These are phyloP conservation scores for Phalera bucephala DNA, from an alignment of 2,888 invertebrate genomes.

Conservation along the genomic window DNA sequence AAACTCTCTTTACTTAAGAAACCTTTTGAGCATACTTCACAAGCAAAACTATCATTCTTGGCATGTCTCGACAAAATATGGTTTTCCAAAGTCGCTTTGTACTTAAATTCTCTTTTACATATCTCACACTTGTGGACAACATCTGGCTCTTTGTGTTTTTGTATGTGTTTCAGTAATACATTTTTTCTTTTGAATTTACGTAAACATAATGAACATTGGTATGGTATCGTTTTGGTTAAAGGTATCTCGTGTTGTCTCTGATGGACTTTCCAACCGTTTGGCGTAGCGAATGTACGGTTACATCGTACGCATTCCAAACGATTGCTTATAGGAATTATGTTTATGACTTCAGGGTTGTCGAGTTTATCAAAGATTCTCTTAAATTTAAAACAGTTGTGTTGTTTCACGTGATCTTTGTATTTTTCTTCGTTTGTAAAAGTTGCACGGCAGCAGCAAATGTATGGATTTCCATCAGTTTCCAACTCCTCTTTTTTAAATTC, in stretches of 20 bases:
- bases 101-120: constrained; percentile 80
- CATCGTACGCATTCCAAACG: constrained; percentile 29
- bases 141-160: constrained; percentile 50
- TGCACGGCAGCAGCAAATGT: constrained; percentile 25
- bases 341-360: constrained; percentile 11
- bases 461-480: constrained; percentile 7
- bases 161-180: constrained; percentile 55
- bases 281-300: constrained; percentile 28
- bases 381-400: constrained; percentile 25
- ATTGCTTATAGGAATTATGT: constrained; percentile 12
- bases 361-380: constrained; percentile 18
- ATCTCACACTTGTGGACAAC: constrained; percentile 53
- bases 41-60: constrained; percentile 67
- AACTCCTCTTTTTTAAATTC: constrained; percentile 14
- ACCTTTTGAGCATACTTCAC: constrained; percentile 66
- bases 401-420: constrained; percentile 31
- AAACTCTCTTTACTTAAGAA: constrained; percentile 68
- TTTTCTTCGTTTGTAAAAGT: constrained; percentile 22
- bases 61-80: constrained; percentile 75
- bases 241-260: constrained; percentile 10
- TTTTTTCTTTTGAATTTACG: constrained; percentile 59
- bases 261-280: constrained; percentile 33
- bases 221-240: too few relatives aligned
- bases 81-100: constrained; percentile 77
- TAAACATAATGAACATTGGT: constrained; percentile 60